A percentile compares a stretch with the other conserved stretches of the same genome.
Evolutionary conservation across 2,113 vertebrate genomes (phyloP).

Genomic region (Ceyx margarethae): DNA sequence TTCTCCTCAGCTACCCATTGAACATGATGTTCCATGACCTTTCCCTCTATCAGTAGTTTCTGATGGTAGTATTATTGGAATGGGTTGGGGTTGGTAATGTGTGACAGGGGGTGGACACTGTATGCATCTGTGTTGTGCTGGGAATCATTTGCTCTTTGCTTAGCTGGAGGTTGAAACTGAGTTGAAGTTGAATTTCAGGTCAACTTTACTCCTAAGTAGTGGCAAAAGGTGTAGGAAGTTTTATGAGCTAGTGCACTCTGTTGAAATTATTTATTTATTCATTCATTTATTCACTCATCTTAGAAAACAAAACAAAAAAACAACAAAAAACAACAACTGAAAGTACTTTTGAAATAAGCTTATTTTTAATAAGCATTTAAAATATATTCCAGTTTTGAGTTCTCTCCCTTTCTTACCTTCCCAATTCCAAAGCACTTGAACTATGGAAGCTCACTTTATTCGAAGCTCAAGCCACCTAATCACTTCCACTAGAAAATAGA

Average conservation of each 20-base stretch:
- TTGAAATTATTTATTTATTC: not conserved
- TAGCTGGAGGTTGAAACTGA: not conserved
- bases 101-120: not conserved
- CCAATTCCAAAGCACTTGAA: not conserved
- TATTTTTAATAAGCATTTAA: not conserved
- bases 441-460: not conserved
- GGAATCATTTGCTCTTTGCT: not conserved
- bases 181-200: not conserved
- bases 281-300: not conserved
- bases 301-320: not conserved
- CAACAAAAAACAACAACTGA: not conserved
- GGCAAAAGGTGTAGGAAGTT: not conserved
- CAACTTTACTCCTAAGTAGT: not conserved
- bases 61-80: not conserved
- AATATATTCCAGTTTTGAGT: not conserved
- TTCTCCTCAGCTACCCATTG: slow-evolving; percentile 1
- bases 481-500: not conserved
- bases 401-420: not conserved
- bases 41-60: not conserved
- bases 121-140: not conserved
- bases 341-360: not conserved
- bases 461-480: not conserved
- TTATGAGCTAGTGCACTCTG: not conserved
- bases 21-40: not conserved
- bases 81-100: not conserved